A percentile compares a stretch with the other conserved stretches of the same genome.
Evolutionary conservation across 1,140 invertebrate genomes (phyloP).

Genomic region (Augochlora pura): DNA sequence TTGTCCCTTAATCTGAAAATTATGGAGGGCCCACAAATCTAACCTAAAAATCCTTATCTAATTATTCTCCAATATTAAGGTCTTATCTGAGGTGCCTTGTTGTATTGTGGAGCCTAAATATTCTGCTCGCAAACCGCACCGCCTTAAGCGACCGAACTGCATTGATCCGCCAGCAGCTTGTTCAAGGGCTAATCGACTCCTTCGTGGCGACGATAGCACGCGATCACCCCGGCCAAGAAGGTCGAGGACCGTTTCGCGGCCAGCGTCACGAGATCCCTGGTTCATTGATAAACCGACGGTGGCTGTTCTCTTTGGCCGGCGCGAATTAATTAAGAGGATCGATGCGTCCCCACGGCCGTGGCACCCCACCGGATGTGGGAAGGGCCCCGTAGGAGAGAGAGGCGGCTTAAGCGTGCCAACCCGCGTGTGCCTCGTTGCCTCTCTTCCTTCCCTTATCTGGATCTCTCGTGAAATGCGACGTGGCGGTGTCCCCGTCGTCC

Average conservation of each 20-base stretch:
- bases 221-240: neutral
- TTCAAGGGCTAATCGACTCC: neutral
- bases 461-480: constrained; percentile 48
- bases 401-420: constrained; percentile 40
- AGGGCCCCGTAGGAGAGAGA: too few relatives aligned
- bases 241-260: constrained; percentile 27
- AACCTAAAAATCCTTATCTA: too few relatives aligned
- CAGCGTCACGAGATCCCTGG: neutral
- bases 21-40: too few relatives aligned
- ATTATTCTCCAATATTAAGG: too few relatives aligned
- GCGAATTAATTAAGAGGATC: constrained; percentile 53
- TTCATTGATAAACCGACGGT: constrained; percentile 37
- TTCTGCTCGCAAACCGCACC: too few relatives aligned
- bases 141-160: too few relatives aligned
- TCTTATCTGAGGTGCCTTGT: too few relatives aligned
- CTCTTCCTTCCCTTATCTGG: constrained; percentile 34
- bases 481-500: constrained; percentile 28
- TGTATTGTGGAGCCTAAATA: too few relatives aligned
- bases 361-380: constrained; percentile 15
- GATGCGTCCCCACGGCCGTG: constrained; percentile 32
- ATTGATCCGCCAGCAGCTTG: too few relatives aligned
- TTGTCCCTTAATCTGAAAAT: too few relatives aligned
- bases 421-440: constrained; percentile 29
- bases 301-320: neutral
- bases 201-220: neutral